Percentiles rank a stretch among this genome's conserved stretches.
Conservation (phyloP, 2,113 vertebrate genomes). For the Hydrolagus affinis region DNA sequence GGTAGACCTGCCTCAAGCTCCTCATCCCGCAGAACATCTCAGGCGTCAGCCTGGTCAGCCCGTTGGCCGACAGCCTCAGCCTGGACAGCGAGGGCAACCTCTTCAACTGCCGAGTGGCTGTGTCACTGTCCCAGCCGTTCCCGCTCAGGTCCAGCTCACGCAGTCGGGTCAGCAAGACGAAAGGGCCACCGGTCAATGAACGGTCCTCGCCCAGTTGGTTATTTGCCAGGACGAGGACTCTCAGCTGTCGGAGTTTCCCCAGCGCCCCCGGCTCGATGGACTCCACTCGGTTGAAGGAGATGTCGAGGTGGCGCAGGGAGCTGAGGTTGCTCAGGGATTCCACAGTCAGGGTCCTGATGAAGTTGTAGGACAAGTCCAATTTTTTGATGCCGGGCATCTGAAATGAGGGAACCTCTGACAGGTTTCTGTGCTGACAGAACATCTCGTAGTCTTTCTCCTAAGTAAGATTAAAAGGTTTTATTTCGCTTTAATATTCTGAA, state of each 20-base stretch:
- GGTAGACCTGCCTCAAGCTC: slow-evolving; percentile 45
- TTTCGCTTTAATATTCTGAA: too few relatives aligned
- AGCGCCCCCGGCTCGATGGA: slow-evolving; percentile 50
- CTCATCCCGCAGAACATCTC: slow-evolving; percentile 48
- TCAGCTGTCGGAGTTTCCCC: slow-evolving; percentile 49
- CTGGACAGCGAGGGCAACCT: slow-evolving; percentile 51
- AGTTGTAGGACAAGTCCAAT: slow-evolving; percentile 65
- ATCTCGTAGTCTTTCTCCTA: slow-evolving; percentile 36
- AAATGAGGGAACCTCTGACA: slow-evolving; percentile 51
- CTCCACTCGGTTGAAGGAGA: slow-evolving; percentile 62
- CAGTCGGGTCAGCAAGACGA: slow-evolving; percentile 50
- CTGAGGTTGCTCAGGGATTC: slow-evolving; percentile 39
- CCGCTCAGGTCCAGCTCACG: slow-evolving; percentile 55
- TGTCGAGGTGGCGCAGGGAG: slow-evolving; percentile 55
- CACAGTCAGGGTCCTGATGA: slow-evolving; percentile 55
- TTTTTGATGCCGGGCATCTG: slow-evolving; percentile 48
- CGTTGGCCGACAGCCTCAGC: slow-evolving; percentile 57
- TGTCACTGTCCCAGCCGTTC: slow-evolving; percentile 54
- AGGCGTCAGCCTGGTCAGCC: slow-evolving; percentile 48
- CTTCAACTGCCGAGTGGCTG: slow-evolving; percentile 53
- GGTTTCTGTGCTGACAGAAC: slow-evolving; percentile 54
- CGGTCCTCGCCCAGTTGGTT: slow-evolving; percentile 54
- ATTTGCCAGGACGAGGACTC: slow-evolving; percentile 53
- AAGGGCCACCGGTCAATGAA: slow-evolving; percentile 47
- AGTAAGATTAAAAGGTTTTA: slow-evolving; percentile 4